Percentiles rank a stretch among this genome's conserved stretches.
These are phyloP conservation scores for Leucopternis melanops DNA, from an alignment of 2,113 vertebrate species.

Conservation along the genomic window DNA sequence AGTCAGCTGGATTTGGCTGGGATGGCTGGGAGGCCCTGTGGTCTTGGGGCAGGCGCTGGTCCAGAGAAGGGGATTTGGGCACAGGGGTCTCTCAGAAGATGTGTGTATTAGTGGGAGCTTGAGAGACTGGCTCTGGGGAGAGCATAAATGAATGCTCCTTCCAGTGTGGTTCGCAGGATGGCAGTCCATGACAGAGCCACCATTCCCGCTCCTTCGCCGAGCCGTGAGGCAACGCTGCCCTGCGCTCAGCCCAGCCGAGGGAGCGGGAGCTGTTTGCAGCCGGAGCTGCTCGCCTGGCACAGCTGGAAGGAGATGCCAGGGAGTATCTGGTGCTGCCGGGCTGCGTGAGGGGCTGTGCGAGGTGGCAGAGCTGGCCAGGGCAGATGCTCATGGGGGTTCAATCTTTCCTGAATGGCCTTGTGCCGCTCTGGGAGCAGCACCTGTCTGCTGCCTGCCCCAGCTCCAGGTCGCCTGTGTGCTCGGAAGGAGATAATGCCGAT, in stretches of 20 bases:
- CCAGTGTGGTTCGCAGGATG: neutral
- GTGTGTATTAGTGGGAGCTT: too few relatives aligned
- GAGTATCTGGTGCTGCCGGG: neutral
- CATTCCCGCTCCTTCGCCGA: neutral
- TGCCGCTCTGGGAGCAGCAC: neutral
- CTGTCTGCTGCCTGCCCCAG: neutral
- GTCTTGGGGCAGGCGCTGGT: accelerated
- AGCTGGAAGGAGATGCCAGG: neutral
- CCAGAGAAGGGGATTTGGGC: neutral
- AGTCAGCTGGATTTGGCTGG: neutral
- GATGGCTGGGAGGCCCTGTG: neutral
- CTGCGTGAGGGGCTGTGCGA: neutral
- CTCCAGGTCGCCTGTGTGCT: neutral
- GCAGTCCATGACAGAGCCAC: accelerated
- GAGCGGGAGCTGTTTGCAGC: neutral
- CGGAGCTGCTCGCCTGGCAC: neutral
- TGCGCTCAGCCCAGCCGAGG: accelerated
- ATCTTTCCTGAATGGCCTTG: neutral
- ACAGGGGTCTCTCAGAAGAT: neutral
- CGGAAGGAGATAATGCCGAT: neutral
- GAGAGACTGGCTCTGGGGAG: neutral
- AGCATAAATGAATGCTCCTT: neutral
- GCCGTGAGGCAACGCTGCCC: neutral
- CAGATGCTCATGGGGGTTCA: neutral
- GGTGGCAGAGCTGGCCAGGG: neutral